These are phyloP conservation scores for Styela plicata DNA, from an alignment of 23 tunicate genomes.

Conservation along the genomic window DNA sequence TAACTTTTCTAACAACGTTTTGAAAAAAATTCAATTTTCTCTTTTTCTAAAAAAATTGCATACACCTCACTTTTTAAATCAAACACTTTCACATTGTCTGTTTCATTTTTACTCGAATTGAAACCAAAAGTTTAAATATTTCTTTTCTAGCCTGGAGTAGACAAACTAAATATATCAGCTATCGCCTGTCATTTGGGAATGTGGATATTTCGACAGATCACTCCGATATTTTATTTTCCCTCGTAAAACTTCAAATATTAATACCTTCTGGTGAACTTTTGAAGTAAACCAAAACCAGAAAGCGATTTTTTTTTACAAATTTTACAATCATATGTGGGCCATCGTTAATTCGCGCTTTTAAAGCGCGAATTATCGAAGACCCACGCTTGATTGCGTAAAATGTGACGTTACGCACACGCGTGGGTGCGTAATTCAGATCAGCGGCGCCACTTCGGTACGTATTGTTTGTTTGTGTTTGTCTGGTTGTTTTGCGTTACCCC, in stretches of 20 bases:
- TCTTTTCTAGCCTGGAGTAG: neutral
- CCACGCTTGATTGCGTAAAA: too few species aligned
- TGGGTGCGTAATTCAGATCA: neutral
- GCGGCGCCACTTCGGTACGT: neutral
- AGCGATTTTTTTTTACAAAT: neutral
- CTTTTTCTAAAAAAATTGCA: too few species aligned
- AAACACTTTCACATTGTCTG: too few species aligned
- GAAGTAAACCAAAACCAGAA: neutral
- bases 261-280: neutral
- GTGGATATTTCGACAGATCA: neutral
- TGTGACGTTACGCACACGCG: neutral
- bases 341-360: neutral
- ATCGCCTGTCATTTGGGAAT: neutral
- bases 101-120: too few species aligned
- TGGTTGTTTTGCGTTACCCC: neutral
- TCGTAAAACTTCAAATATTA: neutral
- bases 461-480: neutral
- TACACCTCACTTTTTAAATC: too few species aligned
- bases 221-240: neutral
- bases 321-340: neutral
- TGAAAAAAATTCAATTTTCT: too few species aligned
- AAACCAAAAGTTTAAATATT: neutral
- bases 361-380: too few species aligned
- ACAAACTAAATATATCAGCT: neutral
- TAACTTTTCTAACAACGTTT: too few species aligned